phyloP scores from a whole-genome alignment of 1,140 invertebrate species.

The Heterodera schachtii region DNA sequence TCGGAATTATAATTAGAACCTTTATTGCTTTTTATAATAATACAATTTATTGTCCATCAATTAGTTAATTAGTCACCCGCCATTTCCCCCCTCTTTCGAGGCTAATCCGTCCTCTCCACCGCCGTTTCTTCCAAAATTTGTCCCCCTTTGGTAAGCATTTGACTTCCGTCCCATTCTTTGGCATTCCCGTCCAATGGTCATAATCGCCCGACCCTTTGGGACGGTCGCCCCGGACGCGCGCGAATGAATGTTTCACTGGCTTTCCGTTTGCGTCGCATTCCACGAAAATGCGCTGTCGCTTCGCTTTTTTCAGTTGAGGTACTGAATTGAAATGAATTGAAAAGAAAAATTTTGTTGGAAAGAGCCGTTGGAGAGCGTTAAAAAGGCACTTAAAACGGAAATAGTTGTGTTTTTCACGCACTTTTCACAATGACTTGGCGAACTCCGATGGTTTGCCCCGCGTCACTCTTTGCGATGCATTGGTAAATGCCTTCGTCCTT shows the following conservation, averaged over 20 bases:
- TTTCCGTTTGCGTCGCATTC: slow-evolving; percentile 58
- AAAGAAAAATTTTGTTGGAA: neutral
- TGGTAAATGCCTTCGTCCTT: slow-evolving; percentile 80
- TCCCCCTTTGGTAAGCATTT: slow-evolving; percentile 15
- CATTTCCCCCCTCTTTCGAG: neutral
- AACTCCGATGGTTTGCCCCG: slow-evolving; percentile 67
- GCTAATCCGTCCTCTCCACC: neutral
- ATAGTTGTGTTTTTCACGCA: slow-evolving; percentile 16
- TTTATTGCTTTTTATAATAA: too few relatives aligned
- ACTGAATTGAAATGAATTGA: slow-evolving; percentile 40
- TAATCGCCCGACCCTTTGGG: slow-evolving; percentile 42
- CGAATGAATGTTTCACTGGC: slow-evolving; percentile 51
- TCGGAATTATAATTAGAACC: too few relatives aligned
- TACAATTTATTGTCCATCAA: too few relatives aligned
- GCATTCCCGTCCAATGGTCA: slow-evolving; percentile 23
- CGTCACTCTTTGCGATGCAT: slow-evolving; percentile 80
- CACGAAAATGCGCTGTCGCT: slow-evolving; percentile 43
- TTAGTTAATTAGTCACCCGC: too few relatives aligned
- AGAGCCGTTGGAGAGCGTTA: too few relatives aligned
- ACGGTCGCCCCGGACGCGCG: slow-evolving; percentile 52
- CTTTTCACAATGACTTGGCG: slow-evolving; percentile 50
- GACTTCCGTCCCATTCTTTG: slow-evolving; percentile 30
- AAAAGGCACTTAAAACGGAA: too few relatives aligned
- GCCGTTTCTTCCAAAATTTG: neutral
- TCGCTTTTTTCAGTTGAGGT: slow-evolving; percentile 18